phyloP scores from a whole-genome alignment of 2,113 vertebrate genomes.

The Hypanus sabinus region DNA sequence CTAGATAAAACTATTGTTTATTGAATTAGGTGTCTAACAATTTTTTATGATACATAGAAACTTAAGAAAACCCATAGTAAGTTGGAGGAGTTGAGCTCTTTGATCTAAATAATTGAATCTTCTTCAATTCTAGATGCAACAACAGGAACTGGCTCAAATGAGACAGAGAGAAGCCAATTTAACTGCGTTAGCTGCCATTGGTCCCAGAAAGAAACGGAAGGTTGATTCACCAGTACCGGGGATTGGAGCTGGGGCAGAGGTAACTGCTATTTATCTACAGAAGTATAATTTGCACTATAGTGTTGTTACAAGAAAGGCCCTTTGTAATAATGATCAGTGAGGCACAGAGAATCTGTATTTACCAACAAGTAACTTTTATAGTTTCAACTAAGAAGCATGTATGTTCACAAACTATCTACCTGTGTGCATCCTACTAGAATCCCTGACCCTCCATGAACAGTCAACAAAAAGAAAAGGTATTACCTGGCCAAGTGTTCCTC shows the following conservation, averaged over 20 bases:
- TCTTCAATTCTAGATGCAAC: slow-evolving; percentile 70
- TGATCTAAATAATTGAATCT: neutral
- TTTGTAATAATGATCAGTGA: too few species aligned
- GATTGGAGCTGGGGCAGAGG: slow-evolving; percentile 71
- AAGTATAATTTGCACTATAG: neutral
- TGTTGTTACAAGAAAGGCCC: too few species aligned
- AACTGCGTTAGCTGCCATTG: slow-evolving; percentile 79
- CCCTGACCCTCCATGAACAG: too few species aligned
- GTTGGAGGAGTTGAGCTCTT: too few species aligned
- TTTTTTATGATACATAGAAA: neutral
- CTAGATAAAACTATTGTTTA: neutral
- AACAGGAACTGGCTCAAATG: slow-evolving; percentile 84
- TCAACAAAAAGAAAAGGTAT: too few species aligned
- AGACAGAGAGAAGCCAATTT: slow-evolving; percentile 88
- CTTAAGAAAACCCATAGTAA: neutral
- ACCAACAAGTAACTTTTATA: too few species aligned
- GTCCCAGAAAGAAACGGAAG: slow-evolving; percentile 81
- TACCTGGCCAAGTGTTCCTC: too few species aligned
- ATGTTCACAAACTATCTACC: too few species aligned
- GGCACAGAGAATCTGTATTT: too few species aligned
- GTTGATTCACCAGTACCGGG: slow-evolving; percentile 68
- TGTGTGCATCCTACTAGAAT: too few species aligned
- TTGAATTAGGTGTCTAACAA: neutral
- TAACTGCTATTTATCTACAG: slow-evolving; percentile 43
- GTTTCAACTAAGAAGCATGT: too few species aligned